phyloP scores from a whole-genome alignment of 2,113 vertebrate species.

The Nibea albiflora region DNA sequence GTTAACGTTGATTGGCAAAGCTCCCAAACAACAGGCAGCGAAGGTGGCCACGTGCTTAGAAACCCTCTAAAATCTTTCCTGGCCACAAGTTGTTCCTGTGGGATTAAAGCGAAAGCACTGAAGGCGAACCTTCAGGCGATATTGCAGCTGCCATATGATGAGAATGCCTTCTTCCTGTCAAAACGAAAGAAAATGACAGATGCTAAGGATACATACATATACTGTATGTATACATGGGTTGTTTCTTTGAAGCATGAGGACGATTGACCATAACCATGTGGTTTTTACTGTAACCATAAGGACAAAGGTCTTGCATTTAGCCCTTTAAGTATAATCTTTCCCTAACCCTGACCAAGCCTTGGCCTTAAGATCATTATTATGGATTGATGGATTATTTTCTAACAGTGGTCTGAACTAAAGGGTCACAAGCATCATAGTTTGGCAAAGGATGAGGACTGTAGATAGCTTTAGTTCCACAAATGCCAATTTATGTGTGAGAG shows the following conservation, averaged over 20 bases:
- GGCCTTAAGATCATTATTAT: no score
- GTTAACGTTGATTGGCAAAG: constrained; percentile 17
- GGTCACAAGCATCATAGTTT: no score
- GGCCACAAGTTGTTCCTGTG: constrained; percentile 17
- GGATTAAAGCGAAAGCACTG: constrained; percentile 26
- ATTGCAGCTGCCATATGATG: background rate
- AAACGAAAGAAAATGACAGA: background rate
- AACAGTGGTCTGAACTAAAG: no score
- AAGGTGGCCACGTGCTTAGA: constrained; percentile 14
- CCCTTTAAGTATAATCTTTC: no score
- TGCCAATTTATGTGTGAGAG: no score
- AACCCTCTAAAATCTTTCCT: constrained; percentile 24
- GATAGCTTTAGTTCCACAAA: background rate
- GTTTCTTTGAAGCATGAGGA: no score
- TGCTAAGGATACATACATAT: background rate
- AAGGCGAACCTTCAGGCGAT: background rate
- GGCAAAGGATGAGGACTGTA: no score
- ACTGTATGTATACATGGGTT: background rate
- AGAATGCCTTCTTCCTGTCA: background rate
- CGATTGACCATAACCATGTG: no score
- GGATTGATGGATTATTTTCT: no score
- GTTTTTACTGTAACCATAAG: no score
- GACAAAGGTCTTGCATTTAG: no score
- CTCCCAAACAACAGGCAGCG: background rate
- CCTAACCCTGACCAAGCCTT: no score